phyloP scores from a whole-genome alignment of 2,797 vertebrate genomes.

The Peromyscus melanophrys region DNA sequence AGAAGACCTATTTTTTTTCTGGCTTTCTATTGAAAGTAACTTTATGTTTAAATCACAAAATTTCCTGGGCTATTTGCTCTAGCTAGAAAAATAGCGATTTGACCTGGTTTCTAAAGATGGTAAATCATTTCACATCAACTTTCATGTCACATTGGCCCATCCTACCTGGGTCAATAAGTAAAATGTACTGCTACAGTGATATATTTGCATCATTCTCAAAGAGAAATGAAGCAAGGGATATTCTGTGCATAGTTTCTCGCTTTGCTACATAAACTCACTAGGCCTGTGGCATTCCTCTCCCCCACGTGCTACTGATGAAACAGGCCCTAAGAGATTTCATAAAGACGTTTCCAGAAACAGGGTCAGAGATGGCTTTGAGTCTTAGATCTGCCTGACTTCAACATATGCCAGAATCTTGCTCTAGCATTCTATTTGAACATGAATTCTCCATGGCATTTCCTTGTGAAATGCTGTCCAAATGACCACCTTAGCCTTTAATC shows the following conservation, averaged over 20 bases:
- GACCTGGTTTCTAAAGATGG: not conserved
- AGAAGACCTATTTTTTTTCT: not conserved
- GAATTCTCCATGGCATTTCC: not conserved
- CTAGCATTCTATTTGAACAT: not conserved
- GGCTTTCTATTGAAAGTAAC: not conserved
- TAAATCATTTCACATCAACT: not conserved
- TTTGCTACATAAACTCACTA: not conserved
- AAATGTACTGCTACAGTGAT: not conserved
- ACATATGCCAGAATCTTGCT: not conserved
- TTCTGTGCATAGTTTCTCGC: not conserved
- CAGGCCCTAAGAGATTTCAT: not conserved
- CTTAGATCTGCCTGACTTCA: not conserved
- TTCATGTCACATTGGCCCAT: not conserved
- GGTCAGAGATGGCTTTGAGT: not conserved
- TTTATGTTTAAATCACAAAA: not conserved
- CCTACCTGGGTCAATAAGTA: not conserved
- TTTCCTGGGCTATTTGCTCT: not conserved
- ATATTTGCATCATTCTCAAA: not conserved
- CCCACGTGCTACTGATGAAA: not conserved
- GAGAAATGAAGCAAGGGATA: not conserved
- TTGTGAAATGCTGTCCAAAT: not conserved
- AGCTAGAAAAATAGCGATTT: slow-evolving; percentile 2
- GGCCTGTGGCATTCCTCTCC: not conserved
- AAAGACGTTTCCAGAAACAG: not conserved
- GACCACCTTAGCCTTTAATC: not conserved